Evolutionary conservation across 1,140 invertebrate species (phyloP).

Genomic region (Ceratina australensis): DNA sequence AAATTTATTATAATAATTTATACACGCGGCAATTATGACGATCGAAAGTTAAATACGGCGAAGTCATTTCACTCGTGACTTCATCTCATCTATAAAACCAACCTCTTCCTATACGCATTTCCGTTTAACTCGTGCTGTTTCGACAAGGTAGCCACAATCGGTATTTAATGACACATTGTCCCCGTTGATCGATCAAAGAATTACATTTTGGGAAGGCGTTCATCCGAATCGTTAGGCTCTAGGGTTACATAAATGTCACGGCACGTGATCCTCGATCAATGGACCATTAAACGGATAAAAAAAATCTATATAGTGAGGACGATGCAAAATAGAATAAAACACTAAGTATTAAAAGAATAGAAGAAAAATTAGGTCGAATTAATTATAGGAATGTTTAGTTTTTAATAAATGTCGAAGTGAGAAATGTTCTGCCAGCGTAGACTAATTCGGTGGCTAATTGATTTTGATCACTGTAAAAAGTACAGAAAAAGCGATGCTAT

Average conservation of each 20-base stretch:
- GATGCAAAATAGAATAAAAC: too few relatives aligned
- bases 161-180: slow-evolving; percentile 31
- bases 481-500: not conserved
- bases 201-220: slow-evolving; percentile 28
- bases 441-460: too few relatives aligned
- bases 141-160: too few relatives aligned
- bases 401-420: too few relatives aligned
- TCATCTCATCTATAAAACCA: not conserved
- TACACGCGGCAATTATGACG: too few relatives aligned
- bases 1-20: not conserved
- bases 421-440: too few relatives aligned
- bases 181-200: slow-evolving; percentile 12
- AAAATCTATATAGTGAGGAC: not conserved
- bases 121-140: not conserved
- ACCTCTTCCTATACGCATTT: not conserved
- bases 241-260: slow-evolving; percentile 29
- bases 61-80: not conserved
- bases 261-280: slow-evolving; percentile 1
- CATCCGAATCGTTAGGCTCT: slow-evolving; percentile 30
- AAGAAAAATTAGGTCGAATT: too few relatives aligned
- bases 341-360: too few relatives aligned
- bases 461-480: not conserved
- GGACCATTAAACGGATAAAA: not conserved
- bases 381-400: too few relatives aligned
- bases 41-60: too few relatives aligned